Evolutionary conservation across 2,888 invertebrate genomes (phyloP).

Genomic region (Idaea straminata): DNA sequence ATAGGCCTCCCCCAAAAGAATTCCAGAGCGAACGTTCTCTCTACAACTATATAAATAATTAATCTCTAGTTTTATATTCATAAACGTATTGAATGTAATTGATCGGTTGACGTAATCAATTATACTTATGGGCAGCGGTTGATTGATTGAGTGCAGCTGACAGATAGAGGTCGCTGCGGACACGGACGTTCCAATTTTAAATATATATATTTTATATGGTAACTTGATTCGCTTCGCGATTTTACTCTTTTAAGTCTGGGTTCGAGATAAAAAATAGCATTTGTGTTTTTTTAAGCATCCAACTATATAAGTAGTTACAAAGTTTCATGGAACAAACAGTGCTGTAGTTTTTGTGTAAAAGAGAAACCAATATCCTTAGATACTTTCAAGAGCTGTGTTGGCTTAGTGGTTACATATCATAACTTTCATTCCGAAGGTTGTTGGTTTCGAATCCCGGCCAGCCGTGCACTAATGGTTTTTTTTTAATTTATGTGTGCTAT

Average conservation of each 20-base stretch:
- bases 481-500: too few species aligned
- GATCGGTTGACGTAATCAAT: constrained; percentile 50
- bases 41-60: not conserved
- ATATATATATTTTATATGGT: not conserved
- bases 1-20: too few species aligned
- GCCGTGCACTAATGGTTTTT: too few species aligned
- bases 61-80: constrained; percentile 38
- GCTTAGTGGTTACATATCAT: too few species aligned
- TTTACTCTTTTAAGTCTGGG: too few species aligned
- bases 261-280: too few species aligned
- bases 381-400: too few species aligned
- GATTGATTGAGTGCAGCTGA: constrained; percentile 40
- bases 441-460: not conserved
- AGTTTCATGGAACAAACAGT: not conserved
- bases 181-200: not conserved
- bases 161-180: not conserved
- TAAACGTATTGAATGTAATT: constrained; percentile 44
- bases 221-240: not conserved
- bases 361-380: too few species aligned
- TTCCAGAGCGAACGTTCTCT: not conserved
- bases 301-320: not conserved
- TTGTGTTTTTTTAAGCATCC: not conserved
- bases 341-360: too few species aligned
- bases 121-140: constrained; percentile 41
- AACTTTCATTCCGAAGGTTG: too few species aligned